Base-by-base conservation (phyloP, 2,888 invertebrate species). In the Drosophila engyochracea region DNA sequence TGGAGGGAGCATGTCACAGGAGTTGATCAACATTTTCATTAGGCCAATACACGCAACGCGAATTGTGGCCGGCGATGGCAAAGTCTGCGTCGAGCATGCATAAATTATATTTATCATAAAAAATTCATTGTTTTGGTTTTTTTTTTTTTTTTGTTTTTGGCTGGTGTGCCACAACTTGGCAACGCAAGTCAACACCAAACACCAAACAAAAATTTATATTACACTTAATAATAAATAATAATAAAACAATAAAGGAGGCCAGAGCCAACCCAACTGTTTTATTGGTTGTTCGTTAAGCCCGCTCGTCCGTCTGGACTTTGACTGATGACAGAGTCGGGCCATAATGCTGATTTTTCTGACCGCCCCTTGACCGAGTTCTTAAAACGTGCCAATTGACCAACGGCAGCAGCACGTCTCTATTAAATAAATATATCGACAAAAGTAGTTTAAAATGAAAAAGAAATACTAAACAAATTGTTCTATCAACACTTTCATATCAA, bases 11-110 rank as follows among this genome's bases (percentile, higher is more conserved):
- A 69, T 88, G 85, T 63, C 83, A 73, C 57, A 60, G 52, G 71
- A 89, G 73, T 82, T 67, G 76, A 88, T 82, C 85, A 77, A 77
- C 75, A 76, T 78, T 79, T 83, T 87, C 75, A 89, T 87, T 81
- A 71, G 69, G 41, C 44, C 25, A 63, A 74, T 60, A 69, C 89
- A 89, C 89, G 89, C 89, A 78, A 89, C 76, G 47, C 33, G 49
- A 41, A 59, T 73, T 71, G 65, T 65, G 76, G 30, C 39, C 14
- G 16, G 28, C 28, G n/a, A 55, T 47, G 52, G 14, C 70, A 71
- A 76, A 73, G 73, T 75, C 72, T 59, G 69, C 10, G 54, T 58
- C 37, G 70, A 80, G 70, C 78, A 82, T 76, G 67, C 60, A 84
- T 81, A 79, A 80, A 82, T 80, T 72, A 82, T 76, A 74, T 67